Evolutionary conservation across 2,113 vertebrate genomes (phyloP), one percentile per base, ranked within the genome.

Genomic region (rat (Rattus norvegicus)): DNA sequence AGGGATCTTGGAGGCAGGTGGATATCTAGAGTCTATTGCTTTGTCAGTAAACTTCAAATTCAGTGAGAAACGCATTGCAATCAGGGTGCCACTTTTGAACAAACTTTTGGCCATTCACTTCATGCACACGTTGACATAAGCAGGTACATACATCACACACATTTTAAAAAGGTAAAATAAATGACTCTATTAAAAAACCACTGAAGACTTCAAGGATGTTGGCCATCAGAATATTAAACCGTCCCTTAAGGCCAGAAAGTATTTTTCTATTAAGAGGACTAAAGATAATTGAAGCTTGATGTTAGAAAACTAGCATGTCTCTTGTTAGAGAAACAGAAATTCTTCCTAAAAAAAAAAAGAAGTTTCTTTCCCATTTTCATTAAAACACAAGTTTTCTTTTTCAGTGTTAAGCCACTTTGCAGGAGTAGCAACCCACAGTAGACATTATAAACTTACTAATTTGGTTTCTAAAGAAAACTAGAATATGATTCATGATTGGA

Each of bases 341-440:
- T 7, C 39, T 81, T 87, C 16, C 59, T 3, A 9, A 43, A 43
- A 43, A 4, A 9, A 19, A 22, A 81, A 5, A 65, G 77, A 6
- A 30, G n/a, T 83, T 96, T 81, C 72, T 14, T 94, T 93, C 52
- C 39, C 36, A 77, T 88, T 47, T 52, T 93, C 61, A 96, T 69
- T 87, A 6, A 96, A 86, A 77, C 28, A 90, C 49, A 79, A 20
- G 17, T 65, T 33, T 91, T 54, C 2, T 84, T 87, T 61, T 11
- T 52, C 79, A 92, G 26, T 36, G 22, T 28, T 81, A 72, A 9
- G 43, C 17, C 84, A 80, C 79, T 49, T 84, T 43, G 76, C 56
- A 88, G 49, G 36, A 22, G 19, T 61, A 65, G 22, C 87, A 8
- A 67, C 54, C 49, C 13, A 83, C 17, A 26, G 14, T 49, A 79